Base-by-base conservation (phyloP, 1,140 invertebrate genomes). In the Lasioglossum baleicum region DNA sequence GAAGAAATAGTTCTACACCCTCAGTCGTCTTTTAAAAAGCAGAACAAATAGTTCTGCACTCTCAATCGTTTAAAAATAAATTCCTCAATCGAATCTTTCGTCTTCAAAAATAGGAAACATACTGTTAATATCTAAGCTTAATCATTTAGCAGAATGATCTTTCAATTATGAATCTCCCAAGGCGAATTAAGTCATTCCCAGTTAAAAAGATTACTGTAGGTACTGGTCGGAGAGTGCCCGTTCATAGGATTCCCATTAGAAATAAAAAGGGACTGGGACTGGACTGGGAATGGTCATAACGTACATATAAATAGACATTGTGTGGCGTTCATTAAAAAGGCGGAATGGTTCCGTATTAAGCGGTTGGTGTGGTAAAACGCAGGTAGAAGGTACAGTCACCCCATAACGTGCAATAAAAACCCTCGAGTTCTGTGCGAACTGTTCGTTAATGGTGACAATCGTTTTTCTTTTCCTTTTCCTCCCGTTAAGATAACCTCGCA, bases 321-420 rank as follows among this genome's bases (percentile, higher is more conserved):
- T 74, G 75, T 53, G 75, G 70, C 48, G 51, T 79, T 68, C 35
- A 22, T 40, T 78, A 70, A 76, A 74, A 82, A 51, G 58, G 2
- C 44, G 17, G 35, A 56, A 73, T 64, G 58, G 64, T 42, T 31
- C 44, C 4, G 68, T 67, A 78, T 78, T 58, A 69, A 74, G 44
- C 60, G 66, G 65, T 56, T 7, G 58, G 69, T 56, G 68, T 70
- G 56, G 20, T 26, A n/a, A 20, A 53, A 51, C 31, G n/a, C 72
- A 83, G 78, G 63, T 83, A 83, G 35, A 61, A 67, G 53, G 15
- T 17, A 26, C 13, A 58, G 11, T 44, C 48, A 63, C 31, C n/a
- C 7, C 44, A 68, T 80, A 42, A 58, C 40, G 35, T 60, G 64
- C 42, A 83, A 75, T 83, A 83, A 80, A 75, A 66, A 8, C 8